phyloP scores from a whole-genome alignment of 2,113 vertebrate genomes.

The Halcyon senegalensis region DNA sequence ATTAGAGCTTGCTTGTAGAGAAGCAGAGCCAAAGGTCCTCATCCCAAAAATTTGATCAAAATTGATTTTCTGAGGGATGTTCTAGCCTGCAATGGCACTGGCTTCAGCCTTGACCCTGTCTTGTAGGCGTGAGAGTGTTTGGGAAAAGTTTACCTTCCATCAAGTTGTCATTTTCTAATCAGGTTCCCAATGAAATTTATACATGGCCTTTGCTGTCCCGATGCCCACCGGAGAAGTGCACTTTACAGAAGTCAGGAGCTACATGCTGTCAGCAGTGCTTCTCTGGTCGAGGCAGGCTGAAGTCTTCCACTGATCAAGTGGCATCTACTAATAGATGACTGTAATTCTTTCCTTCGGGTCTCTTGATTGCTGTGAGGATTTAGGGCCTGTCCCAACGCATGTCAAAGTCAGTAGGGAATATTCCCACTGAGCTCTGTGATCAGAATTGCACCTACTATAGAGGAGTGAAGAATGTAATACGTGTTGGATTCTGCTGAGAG shows the following conservation, averaged over 20 bases:
- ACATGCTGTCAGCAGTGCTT: not conserved
- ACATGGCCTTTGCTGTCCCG: not conserved
- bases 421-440: not conserved
- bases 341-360: not conserved
- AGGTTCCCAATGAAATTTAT: not conserved
- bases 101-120: not conserved
- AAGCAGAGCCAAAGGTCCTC: not conserved
- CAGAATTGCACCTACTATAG: not conserved
- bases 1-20: not conserved
- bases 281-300: not conserved
- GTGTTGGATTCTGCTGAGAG: not conserved
- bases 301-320: not conserved
- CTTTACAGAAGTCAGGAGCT: not conserved
- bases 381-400: not conserved
- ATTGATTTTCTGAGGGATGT: not conserved
- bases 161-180: not conserved
- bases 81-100: not conserved
- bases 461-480: not conserved
- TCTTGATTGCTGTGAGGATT: not conserved
- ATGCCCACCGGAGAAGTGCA: not conserved
- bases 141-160: not conserved
- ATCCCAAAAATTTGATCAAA: fast-evolving
- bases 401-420: not conserved
- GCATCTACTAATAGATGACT: not conserved
- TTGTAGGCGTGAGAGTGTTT: not conserved